Percentiles rank a stretch among this genome's conserved stretches.
Evolutionary conservation across 2,113 vertebrate genomes (phyloP).

Genomic region (Catharus fuscescens): DNA sequence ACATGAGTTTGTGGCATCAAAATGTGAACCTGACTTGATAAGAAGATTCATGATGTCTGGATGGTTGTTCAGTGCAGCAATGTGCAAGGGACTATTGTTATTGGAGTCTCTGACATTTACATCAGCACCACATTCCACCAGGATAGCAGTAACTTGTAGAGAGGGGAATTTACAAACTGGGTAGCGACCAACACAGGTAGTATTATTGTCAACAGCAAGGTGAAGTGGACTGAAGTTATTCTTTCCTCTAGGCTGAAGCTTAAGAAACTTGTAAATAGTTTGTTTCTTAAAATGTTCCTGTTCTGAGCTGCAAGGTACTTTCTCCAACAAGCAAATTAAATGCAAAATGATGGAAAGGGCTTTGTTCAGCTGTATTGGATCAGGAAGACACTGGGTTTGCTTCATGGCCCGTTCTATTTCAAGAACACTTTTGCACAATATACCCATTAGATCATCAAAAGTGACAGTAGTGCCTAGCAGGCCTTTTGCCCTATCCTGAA

Average conservation of each 20-base stretch:
- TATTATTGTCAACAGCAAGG: constrained; percentile 94
- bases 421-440: constrained; percentile 94
- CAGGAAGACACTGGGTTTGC: constrained; percentile 82
- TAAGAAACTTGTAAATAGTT: constrained; percentile 95
- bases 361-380: constrained; percentile 93
- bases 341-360: constrained; percentile 98
- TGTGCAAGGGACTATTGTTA: constrained; percentile 93
- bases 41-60: constrained; percentile 98
- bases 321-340: constrained; percentile 96
- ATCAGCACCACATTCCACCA: constrained; percentile 95
- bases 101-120: constrained; percentile 92
- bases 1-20: constrained; percentile 93
- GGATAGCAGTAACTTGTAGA: constrained; percentile 90
- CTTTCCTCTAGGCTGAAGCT: constrained; percentile 93
- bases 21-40: constrained; percentile 93
- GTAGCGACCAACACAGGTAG: constrained; percentile 95
- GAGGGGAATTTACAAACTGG: constrained; percentile 98
- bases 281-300: constrained; percentile 98
- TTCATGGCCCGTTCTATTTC: constrained; percentile 94
- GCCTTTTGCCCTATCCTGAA: constrained; percentile 97
- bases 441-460: constrained; percentile 97
- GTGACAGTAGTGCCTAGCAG: constrained; percentile 93
- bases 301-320: constrained; percentile 91
- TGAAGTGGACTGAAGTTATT: constrained; percentile 96
- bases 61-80: constrained; percentile 96